These are phyloP conservation scores for Pyrrhosoma nymphula DNA, from an alignment of 2,888 invertebrate genomes.

Conservation along the genomic window DNA sequence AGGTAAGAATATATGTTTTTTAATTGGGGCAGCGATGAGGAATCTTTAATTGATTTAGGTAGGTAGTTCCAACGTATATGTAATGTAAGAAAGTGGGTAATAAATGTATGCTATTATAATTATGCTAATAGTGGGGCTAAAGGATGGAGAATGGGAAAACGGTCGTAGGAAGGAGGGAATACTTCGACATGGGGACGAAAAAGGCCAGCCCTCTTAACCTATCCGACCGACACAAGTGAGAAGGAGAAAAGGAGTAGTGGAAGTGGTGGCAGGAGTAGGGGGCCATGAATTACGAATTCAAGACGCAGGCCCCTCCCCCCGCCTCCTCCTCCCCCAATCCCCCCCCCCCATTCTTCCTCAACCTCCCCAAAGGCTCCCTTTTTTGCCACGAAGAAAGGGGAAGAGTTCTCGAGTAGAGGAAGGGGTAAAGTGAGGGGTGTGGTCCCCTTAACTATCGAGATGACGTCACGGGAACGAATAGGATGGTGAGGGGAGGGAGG, in stretches of 20 bases:
- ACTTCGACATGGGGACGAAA: background rate
- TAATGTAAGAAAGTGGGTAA: too few species aligned
- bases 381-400: background rate
- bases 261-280: too few species aligned
- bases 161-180: background rate
- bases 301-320: background rate
- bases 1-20: too few species aligned
- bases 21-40: too few species aligned
- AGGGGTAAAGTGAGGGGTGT: background rate
- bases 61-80: too few species aligned
- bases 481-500: background rate
- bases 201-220: background rate
- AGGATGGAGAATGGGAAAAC: background rate
- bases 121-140: too few species aligned
- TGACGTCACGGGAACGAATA: background rate
- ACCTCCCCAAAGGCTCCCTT: background rate
- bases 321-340: background rate
- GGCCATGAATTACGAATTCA: slow-evolving; percentile 61
- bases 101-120: too few species aligned
- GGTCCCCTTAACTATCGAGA: background rate
- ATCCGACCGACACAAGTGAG: background rate
- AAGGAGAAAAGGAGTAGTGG: background rate
- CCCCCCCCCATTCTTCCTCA: background rate
- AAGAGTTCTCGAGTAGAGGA: background rate
- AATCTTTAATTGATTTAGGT: too few species aligned